phyloP scores from a whole-genome alignment of 2,888 invertebrate genomes.

The Cataglyphis albicans region DNA sequence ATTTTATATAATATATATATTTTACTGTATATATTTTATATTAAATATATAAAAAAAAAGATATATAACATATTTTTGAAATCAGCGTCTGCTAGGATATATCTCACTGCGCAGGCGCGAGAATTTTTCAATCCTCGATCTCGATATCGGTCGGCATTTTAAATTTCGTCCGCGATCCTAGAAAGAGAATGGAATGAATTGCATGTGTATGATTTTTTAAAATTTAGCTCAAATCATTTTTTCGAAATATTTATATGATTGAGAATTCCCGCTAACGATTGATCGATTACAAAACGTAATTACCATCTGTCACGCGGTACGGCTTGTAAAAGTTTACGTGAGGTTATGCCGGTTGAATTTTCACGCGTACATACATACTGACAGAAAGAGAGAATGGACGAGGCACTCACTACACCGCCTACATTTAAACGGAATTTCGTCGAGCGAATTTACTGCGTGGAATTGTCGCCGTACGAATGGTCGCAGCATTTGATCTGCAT shows the following conservation, averaged over 20 bases:
- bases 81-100: no score
- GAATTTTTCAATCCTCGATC: no score
- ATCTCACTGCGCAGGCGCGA: no score
- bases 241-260: background rate
- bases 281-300: background rate
- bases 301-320: slow-evolving; percentile 9
- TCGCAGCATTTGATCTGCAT: slow-evolving; percentile 89
- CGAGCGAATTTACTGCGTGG: slow-evolving; percentile 88
- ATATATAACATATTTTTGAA: no score
- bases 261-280: background rate
- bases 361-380: background rate
- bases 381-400: slow-evolving; percentile 78
- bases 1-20: no score
- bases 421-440: slow-evolving; percentile 86
- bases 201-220: background rate
- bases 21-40: no score
- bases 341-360: slow-evolving; percentile 77
- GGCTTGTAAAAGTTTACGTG: slow-evolving; percentile 11
- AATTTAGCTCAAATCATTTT: background rate
- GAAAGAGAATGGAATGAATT: background rate
- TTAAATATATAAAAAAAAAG: no score
- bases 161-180: background rate
- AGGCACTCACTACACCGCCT: slow-evolving; percentile 82
- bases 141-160: no score
- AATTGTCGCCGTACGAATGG: slow-evolving; percentile 89